phyloP scores from a whole-genome alignment of 2,888 invertebrate species.

The Zaprionus obscuricornis region DNA sequence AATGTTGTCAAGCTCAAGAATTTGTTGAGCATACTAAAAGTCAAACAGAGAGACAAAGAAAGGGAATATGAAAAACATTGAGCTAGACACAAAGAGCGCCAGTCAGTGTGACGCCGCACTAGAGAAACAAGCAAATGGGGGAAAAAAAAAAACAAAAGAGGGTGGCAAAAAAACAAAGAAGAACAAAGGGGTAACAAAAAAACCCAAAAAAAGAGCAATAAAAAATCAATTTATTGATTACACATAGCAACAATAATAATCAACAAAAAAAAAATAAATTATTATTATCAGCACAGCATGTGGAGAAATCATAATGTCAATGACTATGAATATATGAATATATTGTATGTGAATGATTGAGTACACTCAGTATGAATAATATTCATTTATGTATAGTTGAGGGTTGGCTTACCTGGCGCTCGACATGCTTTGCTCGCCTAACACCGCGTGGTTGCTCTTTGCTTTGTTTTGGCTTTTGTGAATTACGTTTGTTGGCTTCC shows the following conservation, averaged over 20 bases:
- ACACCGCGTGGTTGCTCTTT: slow-evolving; percentile 1
- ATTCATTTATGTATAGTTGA: neutral
- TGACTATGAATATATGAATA: slow-evolving; percentile 20
- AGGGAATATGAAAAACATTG: slow-evolving; percentile 11
- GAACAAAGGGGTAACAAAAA: slow-evolving; percentile 20
- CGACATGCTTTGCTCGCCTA: slow-evolving; percentile 48
- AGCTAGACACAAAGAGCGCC: slow-evolving; percentile 37
- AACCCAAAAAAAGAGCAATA: slow-evolving; percentile 59
- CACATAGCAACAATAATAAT: too few species aligned
- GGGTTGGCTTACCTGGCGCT: slow-evolving; percentile 68
- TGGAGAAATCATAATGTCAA: slow-evolving; percentile 50
- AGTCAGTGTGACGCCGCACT: slow-evolving; percentile 71
- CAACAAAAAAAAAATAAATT: slow-evolving; percentile 42
- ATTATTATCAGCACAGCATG: too few species aligned
- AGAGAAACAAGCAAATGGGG: slow-evolving; percentile 40
- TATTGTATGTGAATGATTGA: neutral
- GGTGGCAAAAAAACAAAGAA: slow-evolving; percentile 7
- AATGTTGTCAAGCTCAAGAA: neutral
- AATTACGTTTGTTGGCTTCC: slow-evolving; percentile 48
- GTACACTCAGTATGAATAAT: too few species aligned
- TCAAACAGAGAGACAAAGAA: slow-evolving; percentile 13
- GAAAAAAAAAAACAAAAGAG: slow-evolving; percentile 13
- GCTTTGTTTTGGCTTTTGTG: slow-evolving; percentile 16
- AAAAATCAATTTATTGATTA: slow-evolving; percentile 80
- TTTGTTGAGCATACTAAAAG: slow-evolving; percentile 24